Percentiles rank a stretch among this genome's conserved stretches.
Conservation (phyloP, 1,140 invertebrate genomes). For the Drosophila bocki region DNA sequence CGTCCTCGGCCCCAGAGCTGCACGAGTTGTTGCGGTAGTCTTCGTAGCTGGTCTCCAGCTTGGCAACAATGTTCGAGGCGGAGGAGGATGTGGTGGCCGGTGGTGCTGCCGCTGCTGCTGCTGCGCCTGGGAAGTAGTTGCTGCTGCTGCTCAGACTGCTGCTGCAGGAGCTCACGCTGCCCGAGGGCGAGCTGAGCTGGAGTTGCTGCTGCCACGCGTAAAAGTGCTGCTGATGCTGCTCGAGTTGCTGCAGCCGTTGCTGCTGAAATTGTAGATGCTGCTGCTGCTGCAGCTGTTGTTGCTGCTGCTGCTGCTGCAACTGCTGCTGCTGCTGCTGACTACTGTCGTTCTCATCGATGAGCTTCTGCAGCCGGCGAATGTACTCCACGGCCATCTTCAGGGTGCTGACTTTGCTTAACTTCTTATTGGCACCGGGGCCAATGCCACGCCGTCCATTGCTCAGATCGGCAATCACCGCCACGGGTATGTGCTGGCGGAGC, state of each 20-base stretch:
- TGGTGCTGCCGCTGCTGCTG: slow-evolving; percentile 7
- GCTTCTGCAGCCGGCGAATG: slow-evolving; percentile 93
- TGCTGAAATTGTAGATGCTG: slow-evolving; percentile 57
- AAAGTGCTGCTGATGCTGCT: slow-evolving; percentile 62
- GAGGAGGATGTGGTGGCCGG: slow-evolving; percentile 17
- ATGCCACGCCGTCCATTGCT: slow-evolving; percentile 87
- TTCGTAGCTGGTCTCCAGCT: slow-evolving; percentile 61
- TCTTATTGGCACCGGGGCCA: slow-evolving; percentile 89
- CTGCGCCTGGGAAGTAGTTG: slow-evolving; percentile 10
- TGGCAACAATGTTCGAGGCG: slow-evolving; percentile 16
- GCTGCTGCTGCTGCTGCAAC: slow-evolving; percentile 16
- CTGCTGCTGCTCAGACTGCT: slow-evolving; percentile 32
- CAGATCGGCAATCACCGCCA: slow-evolving; percentile 90
- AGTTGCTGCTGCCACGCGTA: slow-evolving; percentile 58
- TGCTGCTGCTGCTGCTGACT: slow-evolving; percentile 36
- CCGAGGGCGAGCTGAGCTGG: slow-evolving; percentile 48
- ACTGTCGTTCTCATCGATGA: slow-evolving; percentile 86
- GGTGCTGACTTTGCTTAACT: slow-evolving; percentile 98
- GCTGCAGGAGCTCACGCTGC: slow-evolving; percentile 53
- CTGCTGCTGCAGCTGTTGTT: slow-evolving; percentile 42
- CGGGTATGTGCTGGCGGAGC: slow-evolving; percentile 94
- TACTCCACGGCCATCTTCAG: slow-evolving; percentile 97
- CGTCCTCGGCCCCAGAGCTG: slow-evolving; percentile 89
- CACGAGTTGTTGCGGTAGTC: slow-evolving; percentile 76
- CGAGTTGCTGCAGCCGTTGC: slow-evolving; percentile 33